Base-by-base conservation (phyloP, 2,113 vertebrate species). In the Cyphomyrus plagiostoma region DNA sequence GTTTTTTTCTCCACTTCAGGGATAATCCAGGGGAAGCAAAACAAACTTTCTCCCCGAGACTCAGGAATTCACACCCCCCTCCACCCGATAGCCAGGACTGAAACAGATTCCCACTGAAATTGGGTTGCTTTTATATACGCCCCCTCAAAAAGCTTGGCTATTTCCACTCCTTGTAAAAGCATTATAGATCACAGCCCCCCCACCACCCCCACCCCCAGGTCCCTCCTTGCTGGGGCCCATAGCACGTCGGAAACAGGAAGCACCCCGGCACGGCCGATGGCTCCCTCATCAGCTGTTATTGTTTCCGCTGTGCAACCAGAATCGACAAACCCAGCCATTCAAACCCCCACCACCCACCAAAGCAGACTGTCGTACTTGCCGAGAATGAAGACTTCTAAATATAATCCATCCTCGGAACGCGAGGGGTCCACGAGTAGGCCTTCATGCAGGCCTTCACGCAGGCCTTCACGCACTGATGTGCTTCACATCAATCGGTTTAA, bases 281-380 rank as follows among this genome's bases (percentile, higher is more conserved):
- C 80, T 86, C 89, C 82, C 89, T 13, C 42, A 66, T 86, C 83
- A 30, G 58, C 58, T 89, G 83, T 74, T 89, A 49, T 86, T 48
- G 83, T 86, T 86, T 89, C 84, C 83, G 21, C 83, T 49, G 77
- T 39, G 26, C 23, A 21, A 39, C 53, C 39, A 17, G 30, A 58
- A 39, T 9, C 45, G 19, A 86, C 42, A 58, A 70, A 86, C 42
- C 8, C 17, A 15, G n/a, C 45, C 53, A 70, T 89, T 50, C 30
- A 23, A 30, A 4, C 17, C 26, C 6, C 52, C 52, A n/a, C n/a
- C 82, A 48, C 15, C 45, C 30, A 26, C n/a, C 82, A 30, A 56
- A 45, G 45, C 30, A n/a, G 53, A 42, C 82, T 66, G 82, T 50
- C 45, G 26, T 50, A 86, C 86, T 52, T 48, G 1, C 45, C 15